Base-by-base conservation (phyloP, 2,113 vertebrate genomes). In the Calyptommatus sinebrachiatus region DNA sequence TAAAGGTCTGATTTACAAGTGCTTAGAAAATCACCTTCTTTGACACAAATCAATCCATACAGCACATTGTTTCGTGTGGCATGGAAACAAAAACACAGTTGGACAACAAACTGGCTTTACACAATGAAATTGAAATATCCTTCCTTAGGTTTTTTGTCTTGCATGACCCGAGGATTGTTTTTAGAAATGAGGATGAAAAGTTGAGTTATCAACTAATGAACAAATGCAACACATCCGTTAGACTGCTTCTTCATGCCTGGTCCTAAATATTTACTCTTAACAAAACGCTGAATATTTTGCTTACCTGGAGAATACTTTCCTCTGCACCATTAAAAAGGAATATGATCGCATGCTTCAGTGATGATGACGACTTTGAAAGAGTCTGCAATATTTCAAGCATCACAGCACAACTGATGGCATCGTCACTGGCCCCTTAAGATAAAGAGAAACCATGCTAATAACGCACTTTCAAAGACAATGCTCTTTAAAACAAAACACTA, bases 251-350 rank as follows among this genome's bases (percentile, higher is more conserved):
- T 21, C 66, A 24, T 1, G 35, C 5, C 29, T 16, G 12, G 22
- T 4, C 21, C 45, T 31, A 21, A 1, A 1, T 1, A 1, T 41
- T 67, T 63, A 24, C 3, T 83, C 75, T 14, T 60, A 76, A 10
- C 0, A 5, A 2, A 5, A 68, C 69, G 83, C 71, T 75, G 21
- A 80, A 41, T 10, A 29, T 77, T 24, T 83, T 76, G 81, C 93
- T 93, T 78, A 99, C 98, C 95, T 99, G 98, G 69, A 99, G 92
- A 77, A 99, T 83, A 84, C 97, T 99, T 91, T 99, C 98, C 91
- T 99, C 98, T 4, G 98, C 98, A n/a, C 98, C 98, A 48, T 99
- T 99, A 88, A 99, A 99, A 84, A 99, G 96, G 90, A 99, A 99
- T 88, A 99, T 91, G 11, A 99, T 92, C 16, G 97, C 97, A 50